Evolutionary conservation across 1,140 invertebrate genomes (phyloP), one percentile per base, ranked within the genome.

Genomic region (Argopecten irradians): DNA sequence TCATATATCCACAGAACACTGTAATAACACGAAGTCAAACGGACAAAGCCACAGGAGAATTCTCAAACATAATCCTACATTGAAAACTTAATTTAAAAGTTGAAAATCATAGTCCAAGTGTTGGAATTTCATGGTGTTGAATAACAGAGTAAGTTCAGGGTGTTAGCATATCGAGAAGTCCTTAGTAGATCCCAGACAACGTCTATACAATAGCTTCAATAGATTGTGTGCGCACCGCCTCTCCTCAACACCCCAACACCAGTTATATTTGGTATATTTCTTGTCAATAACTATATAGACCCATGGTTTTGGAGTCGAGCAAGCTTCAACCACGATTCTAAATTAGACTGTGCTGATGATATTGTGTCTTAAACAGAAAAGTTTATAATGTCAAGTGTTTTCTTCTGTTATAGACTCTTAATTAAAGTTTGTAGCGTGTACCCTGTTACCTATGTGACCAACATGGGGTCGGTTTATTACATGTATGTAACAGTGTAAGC

Each of bases 221-320:
- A 71, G 55, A 71, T 71, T 71, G 55, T 71, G 55, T 71, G 55
- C 55, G 55, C 55, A 71, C 55, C n/a, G 55, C 55, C 55, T 71
- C n/a, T 71, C 55, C 55, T 19, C 9, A 46, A 46, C 43, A 46
- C 43, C 43, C 55, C 55, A 28, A 71, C 55, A 71, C 55, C 55
- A n/a, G 55, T 71, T 71, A 71, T 71, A 71, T 71, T 71, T 71
- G 55, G 55, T 71, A 28, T 71, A 71, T 3, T 71, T 71, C 55
- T 71, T 71, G 55, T 71, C 55, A 71, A 71, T 71, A 71, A 71
- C 55, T 71, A 71, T 71, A 71, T 71, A 71, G 55, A 28, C 22
- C 55, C 28, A 71, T 71, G 22, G n/a, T 71, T 71, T 71, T 71
- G n/a, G n/a, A 71, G 55, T 71, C 5, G 22, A 71, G n/a, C 22